phyloP scores from a whole-genome alignment of 2,888 invertebrate genomes.

The Antheraea assamensis region DNA sequence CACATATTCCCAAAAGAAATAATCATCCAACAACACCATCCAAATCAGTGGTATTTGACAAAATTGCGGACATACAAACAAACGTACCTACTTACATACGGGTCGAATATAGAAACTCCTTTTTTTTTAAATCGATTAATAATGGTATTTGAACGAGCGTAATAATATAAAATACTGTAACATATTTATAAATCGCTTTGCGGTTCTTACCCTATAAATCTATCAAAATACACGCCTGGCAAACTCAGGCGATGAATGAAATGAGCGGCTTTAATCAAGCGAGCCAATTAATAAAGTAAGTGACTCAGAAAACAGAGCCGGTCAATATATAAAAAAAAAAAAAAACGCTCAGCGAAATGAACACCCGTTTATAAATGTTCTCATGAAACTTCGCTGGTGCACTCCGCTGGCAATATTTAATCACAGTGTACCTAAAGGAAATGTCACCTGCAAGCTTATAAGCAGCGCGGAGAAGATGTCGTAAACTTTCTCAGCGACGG shows the following conservation, averaged over 20 bases:
- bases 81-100: too few species aligned
- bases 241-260: not conserved
- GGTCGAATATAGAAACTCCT: too few species aligned
- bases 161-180: too few species aligned
- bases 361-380: not conserved
- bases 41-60: too few species aligned
- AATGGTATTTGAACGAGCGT: too few species aligned
- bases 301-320: not conserved
- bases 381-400: not conserved
- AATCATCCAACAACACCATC: too few species aligned
- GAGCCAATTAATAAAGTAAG: not conserved
- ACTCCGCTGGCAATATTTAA: not conserved
- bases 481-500: conserved; percentile 82
- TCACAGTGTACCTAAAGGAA: conserved; percentile 15
- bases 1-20: too few species aligned
- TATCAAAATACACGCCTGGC: not conserved
- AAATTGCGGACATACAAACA: too few species aligned
- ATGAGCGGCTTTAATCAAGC: not conserved
- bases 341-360: not conserved
- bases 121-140: too few species aligned
- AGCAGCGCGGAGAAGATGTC: conserved; percentile 85
- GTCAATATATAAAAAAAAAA: not conserved
- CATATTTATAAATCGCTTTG: not conserved
- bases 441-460: conserved; percentile 86
- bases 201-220: not conserved